Evolutionary conservation across 2,113 vertebrate genomes (phyloP), one percentile per base, ranked within the genome.

Genomic region (Stegastes partitus): DNA sequence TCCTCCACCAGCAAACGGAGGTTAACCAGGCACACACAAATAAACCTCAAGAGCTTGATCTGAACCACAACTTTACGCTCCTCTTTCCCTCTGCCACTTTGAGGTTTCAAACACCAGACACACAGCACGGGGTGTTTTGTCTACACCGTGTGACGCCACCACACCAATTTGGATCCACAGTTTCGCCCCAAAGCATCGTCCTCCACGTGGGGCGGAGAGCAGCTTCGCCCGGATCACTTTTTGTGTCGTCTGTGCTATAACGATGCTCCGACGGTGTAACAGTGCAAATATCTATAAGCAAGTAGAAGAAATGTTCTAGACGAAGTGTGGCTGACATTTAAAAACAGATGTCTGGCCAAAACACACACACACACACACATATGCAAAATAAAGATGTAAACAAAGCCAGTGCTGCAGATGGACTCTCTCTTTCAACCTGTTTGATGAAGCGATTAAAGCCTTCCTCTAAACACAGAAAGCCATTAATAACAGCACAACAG

Each of bases 401-500:
- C 31, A 72, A 59, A 81, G 61, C 16, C 55, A 68, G 69, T 8
- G 14, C 26, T 55, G 59, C 61, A 72, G 42, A 86, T 61, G 56
- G 62, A 79, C 75, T 76, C 19, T 64, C 44, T 56, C 53, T 26
- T 70, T 81, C 56, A 67, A 34, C 22, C 18, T 7, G 53, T 82
- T 84, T 84, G 77, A 61, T 57, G 11, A 59, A 57, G 37, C 68
- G 45, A 78, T 69, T 54, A 64, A 69, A 83, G 57, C 50, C 66
- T 22, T 74, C 61, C 34, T 67, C 21, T 14, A 56, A 73, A 56
- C 65, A 71, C 47, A 72, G 82, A 59, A 56, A 77, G 50, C 45
- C 69, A 85, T 82, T 82, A 81, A 77, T 54, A 83, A 76, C 44
- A 77, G 44, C 79, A 74, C 26, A 26, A 62, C 62, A 84, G 63